Conservation (phyloP, 2,888 invertebrate genomes). For the Hermaeophaga mercurialis region DNA sequence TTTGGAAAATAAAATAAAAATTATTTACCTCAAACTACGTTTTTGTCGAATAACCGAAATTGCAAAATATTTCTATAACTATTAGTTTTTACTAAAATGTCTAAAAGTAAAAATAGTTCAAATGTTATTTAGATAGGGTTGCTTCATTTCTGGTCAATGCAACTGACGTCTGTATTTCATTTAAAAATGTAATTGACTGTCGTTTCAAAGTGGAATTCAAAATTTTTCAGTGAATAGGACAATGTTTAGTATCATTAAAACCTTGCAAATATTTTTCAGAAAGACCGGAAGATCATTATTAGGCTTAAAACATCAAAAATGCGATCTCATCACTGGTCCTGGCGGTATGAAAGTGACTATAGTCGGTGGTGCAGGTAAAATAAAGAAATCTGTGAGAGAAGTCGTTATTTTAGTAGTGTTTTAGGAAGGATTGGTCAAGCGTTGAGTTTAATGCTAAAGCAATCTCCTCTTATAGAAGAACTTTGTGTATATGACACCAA, state of each 20-base stretch:
- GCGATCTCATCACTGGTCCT: neutral
- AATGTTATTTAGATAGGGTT: no score
- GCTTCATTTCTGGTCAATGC: no score
- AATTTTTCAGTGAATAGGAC: neutral
- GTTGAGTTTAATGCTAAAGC: constrained; percentile 63
- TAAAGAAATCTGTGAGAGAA: no score
- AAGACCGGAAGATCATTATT: neutral
- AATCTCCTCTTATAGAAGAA: constrained; percentile 63
- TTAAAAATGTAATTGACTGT: constrained; percentile 33
- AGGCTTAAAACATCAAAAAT: constrained; percentile 9
- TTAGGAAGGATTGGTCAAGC: constrained; percentile 61
- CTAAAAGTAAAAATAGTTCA: no score
- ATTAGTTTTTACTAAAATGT: no score
- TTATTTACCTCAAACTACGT: no score
- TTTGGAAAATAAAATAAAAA: no score
- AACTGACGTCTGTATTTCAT: no score
- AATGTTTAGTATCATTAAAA: constrained; percentile 1
- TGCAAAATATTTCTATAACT: no score
- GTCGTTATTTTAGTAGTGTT: constrained; percentile 3
- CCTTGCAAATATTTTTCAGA: neutral
- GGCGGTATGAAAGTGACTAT: constrained; percentile 45
- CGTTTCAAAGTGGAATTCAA: no score
- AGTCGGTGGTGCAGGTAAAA: constrained; percentile 45
- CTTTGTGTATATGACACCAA: constrained; percentile 64
- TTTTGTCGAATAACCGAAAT: no score